A percentile compares a stretch with the other conserved stretches of the same genome.
These are phyloP conservation scores for Thereva nobilitata DNA, from an alignment of 2,888 invertebrate genomes.

Conservation along the genomic window DNA sequence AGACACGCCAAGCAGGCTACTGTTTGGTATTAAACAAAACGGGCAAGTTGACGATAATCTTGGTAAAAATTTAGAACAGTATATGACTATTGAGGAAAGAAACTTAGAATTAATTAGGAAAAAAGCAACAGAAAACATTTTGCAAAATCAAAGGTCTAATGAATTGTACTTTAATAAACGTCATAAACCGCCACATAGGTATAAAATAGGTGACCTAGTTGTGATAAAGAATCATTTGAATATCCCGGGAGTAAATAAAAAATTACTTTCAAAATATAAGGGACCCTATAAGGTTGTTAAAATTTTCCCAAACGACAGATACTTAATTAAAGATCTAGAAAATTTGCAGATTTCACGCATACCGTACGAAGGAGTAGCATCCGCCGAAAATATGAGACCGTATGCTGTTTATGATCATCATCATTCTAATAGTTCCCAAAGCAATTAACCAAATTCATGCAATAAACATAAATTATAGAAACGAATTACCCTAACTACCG, in stretches of 20 bases:
- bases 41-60: background rate
- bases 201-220: slow-evolving; percentile 1
- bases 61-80: background rate
- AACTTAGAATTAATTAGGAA: background rate
- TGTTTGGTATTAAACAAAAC: background rate
- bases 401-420: background rate
- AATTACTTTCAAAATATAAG: slow-evolving; percentile 5
- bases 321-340: slow-evolving; percentile 12
- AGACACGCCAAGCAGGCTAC: slow-evolving; percentile 8
- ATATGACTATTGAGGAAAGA: no score
- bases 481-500: no score
- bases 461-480: no score
- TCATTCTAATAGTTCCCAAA: no score
- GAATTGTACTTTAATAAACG: background rate
- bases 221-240: slow-evolving; percentile 2
- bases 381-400: slow-evolving; percentile 2
- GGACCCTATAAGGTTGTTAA: background rate
- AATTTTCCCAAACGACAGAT: slow-evolving; percentile 2
- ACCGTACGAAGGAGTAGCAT: background rate
- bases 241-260: background rate
- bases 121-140: background rate
- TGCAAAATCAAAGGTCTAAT: background rate
- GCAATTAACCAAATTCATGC: no score
- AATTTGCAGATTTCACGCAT: slow-evolving; percentile 5
- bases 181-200: slow-evolving; percentile 9